Conservation (phyloP, 2,113 vertebrate species). For the Corythaixoides concolor region DNA sequence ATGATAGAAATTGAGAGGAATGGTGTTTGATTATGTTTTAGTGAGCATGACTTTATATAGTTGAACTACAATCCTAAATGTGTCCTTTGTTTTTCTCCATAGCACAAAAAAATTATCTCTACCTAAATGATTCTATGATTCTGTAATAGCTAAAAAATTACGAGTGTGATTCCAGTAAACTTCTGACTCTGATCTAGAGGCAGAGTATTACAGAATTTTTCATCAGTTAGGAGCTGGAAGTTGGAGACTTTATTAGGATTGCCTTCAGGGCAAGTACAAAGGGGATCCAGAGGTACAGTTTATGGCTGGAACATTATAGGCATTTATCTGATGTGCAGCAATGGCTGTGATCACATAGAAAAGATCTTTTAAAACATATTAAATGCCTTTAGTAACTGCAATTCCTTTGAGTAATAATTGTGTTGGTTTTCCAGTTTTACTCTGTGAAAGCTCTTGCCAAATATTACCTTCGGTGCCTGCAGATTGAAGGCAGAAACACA, state of each 20-base stretch:
- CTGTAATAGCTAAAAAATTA: neutral
- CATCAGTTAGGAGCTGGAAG: neutral
- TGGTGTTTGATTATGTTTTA: neutral
- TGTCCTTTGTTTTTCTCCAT: neutral
- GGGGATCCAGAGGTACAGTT: neutral
- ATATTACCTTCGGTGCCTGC: neutral
- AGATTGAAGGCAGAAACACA: neutral
- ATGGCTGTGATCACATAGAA: neutral
- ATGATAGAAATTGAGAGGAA: neutral
- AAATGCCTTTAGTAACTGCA: neutral
- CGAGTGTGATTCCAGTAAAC: neutral
- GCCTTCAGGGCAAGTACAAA: neutral
- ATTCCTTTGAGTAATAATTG: neutral
- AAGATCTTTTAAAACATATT: neutral
- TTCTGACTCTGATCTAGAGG: neutral
- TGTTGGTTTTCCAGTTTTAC: neutral
- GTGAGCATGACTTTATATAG: neutral
- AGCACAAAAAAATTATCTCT: neutral
- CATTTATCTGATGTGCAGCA: neutral
- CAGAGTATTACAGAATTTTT: neutral
- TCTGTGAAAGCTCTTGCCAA: neutral
- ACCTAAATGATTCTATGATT: too few relatives aligned
- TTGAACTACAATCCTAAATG: neutral
- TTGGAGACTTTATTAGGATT: neutral
- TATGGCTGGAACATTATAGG: neutral